Evolutionary conservation across 2,888 invertebrate genomes (phyloP), one percentile per base, ranked within the genome.

Genomic region (Galerucella pusilla): DNA sequence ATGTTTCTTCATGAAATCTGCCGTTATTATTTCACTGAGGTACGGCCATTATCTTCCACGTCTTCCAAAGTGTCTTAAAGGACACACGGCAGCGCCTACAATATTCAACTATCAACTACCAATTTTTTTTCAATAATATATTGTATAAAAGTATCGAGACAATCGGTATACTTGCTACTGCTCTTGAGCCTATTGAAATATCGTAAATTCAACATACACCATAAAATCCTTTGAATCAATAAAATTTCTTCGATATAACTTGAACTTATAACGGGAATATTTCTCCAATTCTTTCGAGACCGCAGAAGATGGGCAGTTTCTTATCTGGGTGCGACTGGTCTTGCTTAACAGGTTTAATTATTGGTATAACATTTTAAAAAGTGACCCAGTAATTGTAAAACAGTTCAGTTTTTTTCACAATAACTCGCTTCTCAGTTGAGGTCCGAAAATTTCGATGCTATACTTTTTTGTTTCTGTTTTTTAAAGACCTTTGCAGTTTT

Each of bases 341-440:
- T 71, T 71, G 71, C 46, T 65, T 64, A 71, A 66, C 71, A 74
- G 71, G 71, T 76, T 74, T 74, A 68, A 74, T 74, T 69, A 69
- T 71, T 35, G 57, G 59, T 65, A 54, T 49, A 67, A 74, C 64
- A 49, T 61, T 60, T 54, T 16, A 69, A 72, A 75, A 77, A 75
- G 61, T 77, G 74, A 75, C 77, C 74, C 61, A 73, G 72, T 75
- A 70, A 74, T 76, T 68, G 57, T 45, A 68, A 52, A 6, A 35
- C 35, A 35, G 6, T 6, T 35, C 35, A 20, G 20, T 20, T 20
- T 20, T 20, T 20, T 20, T 20, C 20, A 20, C 20, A 20, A 20
- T 20, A 20, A 20, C 20, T 20, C 20, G 20, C 20, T 28, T 28
- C 28, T 28, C 28, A 28, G 28, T 28, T 28, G 28, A 28, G 28